Base-by-base conservation (phyloP, 2,797 vertebrate species). In the Brachyalestes nurse region DNA sequence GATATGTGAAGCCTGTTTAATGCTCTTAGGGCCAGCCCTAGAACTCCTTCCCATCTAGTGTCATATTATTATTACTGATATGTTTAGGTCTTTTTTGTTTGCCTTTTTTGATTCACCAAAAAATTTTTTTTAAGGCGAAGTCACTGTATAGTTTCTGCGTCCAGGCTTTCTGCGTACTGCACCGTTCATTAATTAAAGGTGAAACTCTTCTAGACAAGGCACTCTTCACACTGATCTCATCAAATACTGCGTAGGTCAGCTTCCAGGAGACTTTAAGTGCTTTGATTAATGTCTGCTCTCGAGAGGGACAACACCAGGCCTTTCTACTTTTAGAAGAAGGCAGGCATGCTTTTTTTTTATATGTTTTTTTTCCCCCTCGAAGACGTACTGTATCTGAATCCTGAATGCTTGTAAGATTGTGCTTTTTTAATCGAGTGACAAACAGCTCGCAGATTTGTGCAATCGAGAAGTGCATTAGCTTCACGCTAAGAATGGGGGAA, bases 251-350 rank as follows among this genome's bases (percentile, higher is more conserved):
- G 7, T 19, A 13, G 69, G 69, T 53, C 47, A 71, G 45, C 47
- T 51, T 53, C 69, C 69, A 38, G 69, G 67, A 34, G 23, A 19
- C 69, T 53, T 65, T 65, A 72, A 72, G 69, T 53, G 69, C 69
- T 19, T 25, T 72, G 69, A 71, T 71, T 71, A 53, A 53, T 6
- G 16, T 51, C 47, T 65, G 25, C 45, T 28, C 62, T 40, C 62
- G 4, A 65, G 62, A 65, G 62, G 62, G 62, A 65, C 62, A 1
- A 62, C 60, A 17, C 16, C 61, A 6, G 5, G 28, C 34, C 62
- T 40, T 6, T 40, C 62, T 40, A 65, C 62, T 65, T 65, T 65
- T n/a, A 65, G 62, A 65, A 65, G 34, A 65, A 7, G 62, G 62
- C 62, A 8, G 69, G 34, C 9, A 12, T 5, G 8, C 12, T 64